Conservation (phyloP, 2,888 invertebrate genomes). For the Aquatica leii region DNA sequence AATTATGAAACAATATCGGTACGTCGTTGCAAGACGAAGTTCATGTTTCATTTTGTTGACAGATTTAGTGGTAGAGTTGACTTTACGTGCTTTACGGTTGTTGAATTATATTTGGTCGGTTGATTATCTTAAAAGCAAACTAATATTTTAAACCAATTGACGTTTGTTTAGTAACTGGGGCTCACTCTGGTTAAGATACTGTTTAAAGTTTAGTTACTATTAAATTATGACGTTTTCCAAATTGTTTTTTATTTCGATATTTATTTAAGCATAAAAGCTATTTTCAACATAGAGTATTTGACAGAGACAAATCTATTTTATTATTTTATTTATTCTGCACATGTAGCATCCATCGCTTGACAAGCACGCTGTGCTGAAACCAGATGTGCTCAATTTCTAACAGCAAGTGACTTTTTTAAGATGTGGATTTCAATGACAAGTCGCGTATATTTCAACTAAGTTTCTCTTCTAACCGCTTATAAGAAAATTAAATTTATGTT, state of each 20-base stretch:
- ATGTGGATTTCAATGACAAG: constrained; percentile 42
- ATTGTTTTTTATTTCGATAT: constrained; percentile 20
- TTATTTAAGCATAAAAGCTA: constrained; percentile 31
- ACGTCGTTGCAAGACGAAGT: constrained; percentile 1
- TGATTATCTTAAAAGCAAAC: constrained; percentile 13
- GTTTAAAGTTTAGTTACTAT: no score
- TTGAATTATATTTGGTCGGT: constrained; percentile 6
- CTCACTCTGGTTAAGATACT: no score
- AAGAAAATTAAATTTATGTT: constrained; percentile 5
- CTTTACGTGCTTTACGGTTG: constrained; percentile 13
- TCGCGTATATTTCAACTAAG: constrained; percentile 23
- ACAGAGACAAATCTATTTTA: constrained; percentile 50
- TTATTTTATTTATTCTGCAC: constrained; percentile 48
- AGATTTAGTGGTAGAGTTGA: constrained; percentile 11
- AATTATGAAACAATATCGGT: neutral
- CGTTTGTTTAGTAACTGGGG: constrained; percentile 5
- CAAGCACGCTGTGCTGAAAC: constrained; percentile 42
- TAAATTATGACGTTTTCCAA: no score
- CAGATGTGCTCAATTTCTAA: constrained; percentile 44
- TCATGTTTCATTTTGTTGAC: constrained; percentile 12
- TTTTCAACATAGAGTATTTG: constrained; percentile 40
- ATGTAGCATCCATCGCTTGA: constrained; percentile 41
- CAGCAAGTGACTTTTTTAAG: constrained; percentile 37
- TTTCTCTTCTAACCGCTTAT: neutral
- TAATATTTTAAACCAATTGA: constrained; percentile 16